Evolutionary conservation across 2,113 vertebrate species (phyloP), one percentile per base, ranked within the genome.

Genomic region (Cyanoderma ruficeps): DNA sequence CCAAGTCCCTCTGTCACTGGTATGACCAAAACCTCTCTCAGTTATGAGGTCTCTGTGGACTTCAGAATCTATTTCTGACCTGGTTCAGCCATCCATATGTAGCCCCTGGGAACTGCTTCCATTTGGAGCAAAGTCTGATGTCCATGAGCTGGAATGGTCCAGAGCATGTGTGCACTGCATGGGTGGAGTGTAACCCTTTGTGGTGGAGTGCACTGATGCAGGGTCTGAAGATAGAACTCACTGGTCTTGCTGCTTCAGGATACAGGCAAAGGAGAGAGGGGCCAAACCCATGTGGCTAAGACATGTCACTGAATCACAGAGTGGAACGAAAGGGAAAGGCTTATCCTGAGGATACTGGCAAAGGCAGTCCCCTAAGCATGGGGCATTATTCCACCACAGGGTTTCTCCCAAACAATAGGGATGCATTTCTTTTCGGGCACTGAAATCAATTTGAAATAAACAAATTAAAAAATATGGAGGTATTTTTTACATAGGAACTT

Each of bases 381-480:
- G 33, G 55, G 19, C 2, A 2, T 49, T 65, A 44, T 3, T 25
- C 33, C 42, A 17, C 16, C 61, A 21, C 30, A 59, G 46, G 14
- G 8, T 39, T 87, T 71, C 55, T 49, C 7, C 7, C 50, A 46
- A 23, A 18, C 31, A 41, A 46, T 75, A 79, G 13, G 25, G 17
- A 56, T 60, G 2, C 18, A 49, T 69, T 71, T 24, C 21, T 82
- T 84, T 83, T 60, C 55, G 80, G 31, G 53, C 28, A 25, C 12
- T 44, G 78, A 75, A 71, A 79, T 82, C 3, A 44, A 71, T 21
- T 33, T 49, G 65, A 25, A 25, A 18, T 6, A 53, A 41, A 15
- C 2, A 49, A 56, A 55, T 8, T 6, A 8, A 20, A 42, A 35
- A 41, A 20, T 2, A 17, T 1, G 1, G 41, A 9, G 4, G 9